Conservation (phyloP, 2,888 invertebrate genomes). For the Orthosia cruda region DNA sequence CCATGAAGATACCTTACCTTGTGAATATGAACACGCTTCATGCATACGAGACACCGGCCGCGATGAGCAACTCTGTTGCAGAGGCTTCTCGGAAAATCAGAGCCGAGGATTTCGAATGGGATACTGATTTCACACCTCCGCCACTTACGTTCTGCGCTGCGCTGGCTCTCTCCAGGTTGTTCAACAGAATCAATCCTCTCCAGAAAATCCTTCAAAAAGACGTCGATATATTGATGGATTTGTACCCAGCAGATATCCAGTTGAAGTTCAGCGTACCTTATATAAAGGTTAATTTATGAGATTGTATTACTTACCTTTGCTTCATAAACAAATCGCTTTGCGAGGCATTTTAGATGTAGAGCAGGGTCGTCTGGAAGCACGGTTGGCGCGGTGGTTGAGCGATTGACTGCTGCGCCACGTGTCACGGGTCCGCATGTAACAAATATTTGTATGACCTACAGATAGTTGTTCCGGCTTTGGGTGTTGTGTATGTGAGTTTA, state of each 20-base stretch:
- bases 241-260: constrained; percentile 92
- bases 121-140: constrained; percentile 83
- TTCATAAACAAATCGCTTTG: neutral
- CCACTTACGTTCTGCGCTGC: constrained; percentile 84
- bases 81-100: constrained; percentile 82
- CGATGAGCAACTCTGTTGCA: constrained; percentile 77
- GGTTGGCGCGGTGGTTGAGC: too few species aligned
- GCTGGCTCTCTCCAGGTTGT: constrained; percentile 81
- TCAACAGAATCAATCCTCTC: constrained; percentile 90
- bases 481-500: too few species aligned
- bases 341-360: neutral
- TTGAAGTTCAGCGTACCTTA: constrained; percentile 90
- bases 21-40: constrained; percentile 80
- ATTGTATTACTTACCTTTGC: neutral
- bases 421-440: too few species aligned
- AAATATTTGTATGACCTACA: too few species aligned
- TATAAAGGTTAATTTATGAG: constrained; percentile 83
- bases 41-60: constrained; percentile 79
- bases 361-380: neutral
- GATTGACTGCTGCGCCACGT: too few species aligned
- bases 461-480: too few species aligned
- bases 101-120: constrained; percentile 89
- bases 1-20: constrained; percentile 88
- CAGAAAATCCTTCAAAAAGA: constrained; percentile 91
- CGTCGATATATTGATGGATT: constrained; percentile 92